Base-by-base conservation (phyloP, 2,797 vertebrate genomes). In the Semotilus atromaculatus region DNA sequence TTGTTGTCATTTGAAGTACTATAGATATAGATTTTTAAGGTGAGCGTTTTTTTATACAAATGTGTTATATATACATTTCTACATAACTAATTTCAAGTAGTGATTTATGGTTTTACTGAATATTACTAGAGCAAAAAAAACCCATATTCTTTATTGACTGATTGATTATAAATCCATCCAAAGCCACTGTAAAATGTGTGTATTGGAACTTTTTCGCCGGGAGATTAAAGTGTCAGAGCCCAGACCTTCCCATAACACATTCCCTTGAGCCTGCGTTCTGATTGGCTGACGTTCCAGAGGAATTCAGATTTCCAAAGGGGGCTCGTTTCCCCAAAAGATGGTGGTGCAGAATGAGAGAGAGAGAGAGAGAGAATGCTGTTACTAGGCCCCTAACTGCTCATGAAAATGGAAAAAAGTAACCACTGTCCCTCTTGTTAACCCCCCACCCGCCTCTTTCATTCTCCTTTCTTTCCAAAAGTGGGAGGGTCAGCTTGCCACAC, bases 241-340 rank as follows among this genome's bases (percentile, higher is more conserved):
- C 80, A 81, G 79, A 64, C 84, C 88, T 85, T 86, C n/a, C 74
- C 77, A 86, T 66, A 87, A 88, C 85, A 87, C 88, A 85, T 87
- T 90, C 82, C 74, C 80, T 43, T 48, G 18, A 82, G 77, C 82
- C 80, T 86, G 86, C 7, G 0, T 68, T 86, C 81, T 80, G 82
- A 90, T 90, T 90, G 90, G 90, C 84, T 83, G 31, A 86, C 29
- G 62, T 77, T 83, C 75, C 80, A 81, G 72, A 87, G 87, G 87
- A 90, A 90, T 89, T 89, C 74, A 40, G 81, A 67, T 82, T 81
- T 76, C 80, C 55, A 70, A 85, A 80, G 67, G 85, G 77, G 84
- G 64, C 81, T 88, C 64, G 68, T 88, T 79, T 75, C 73, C 53
- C 43, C 74, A 80, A 78, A 87, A 79, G 72, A 64, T 58, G 38